Conservation (phyloP, 2,797 vertebrate species). For the Cetoscarus ocellatus region DNA sequence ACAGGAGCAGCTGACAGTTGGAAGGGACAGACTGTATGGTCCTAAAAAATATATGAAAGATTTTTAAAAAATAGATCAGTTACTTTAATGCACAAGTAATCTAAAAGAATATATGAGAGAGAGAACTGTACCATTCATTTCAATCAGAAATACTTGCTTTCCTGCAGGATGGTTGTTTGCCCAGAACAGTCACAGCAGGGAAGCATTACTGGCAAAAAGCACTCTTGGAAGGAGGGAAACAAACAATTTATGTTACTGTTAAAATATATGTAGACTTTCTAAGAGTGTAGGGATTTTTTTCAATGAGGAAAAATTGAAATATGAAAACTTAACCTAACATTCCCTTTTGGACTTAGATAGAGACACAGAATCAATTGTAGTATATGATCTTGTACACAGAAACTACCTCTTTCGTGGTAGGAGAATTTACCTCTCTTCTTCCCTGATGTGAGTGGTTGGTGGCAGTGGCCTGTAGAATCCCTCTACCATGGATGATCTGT, state of each 20-base stretch:
- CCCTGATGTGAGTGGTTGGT: not conserved
- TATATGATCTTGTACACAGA: not conserved
- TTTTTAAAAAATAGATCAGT: not conserved
- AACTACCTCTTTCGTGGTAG: not conserved
- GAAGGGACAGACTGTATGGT: not conserved
- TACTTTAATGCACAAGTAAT: not conserved
- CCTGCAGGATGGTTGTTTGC: not conserved
- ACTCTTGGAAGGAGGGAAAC: not conserved
- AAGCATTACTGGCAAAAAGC: not conserved
- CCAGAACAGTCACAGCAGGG: not conserved
- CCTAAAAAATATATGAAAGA: not conserved
- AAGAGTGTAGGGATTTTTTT: not conserved
- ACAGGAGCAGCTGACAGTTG: not conserved
- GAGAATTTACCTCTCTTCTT: not conserved
- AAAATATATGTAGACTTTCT: not conserved
- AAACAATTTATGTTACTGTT: not conserved
- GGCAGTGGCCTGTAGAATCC: not conserved
- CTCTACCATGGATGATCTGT: conserved; percentile 4
- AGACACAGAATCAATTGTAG: not conserved
- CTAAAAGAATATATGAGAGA: not conserved
- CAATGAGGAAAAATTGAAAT: not conserved
- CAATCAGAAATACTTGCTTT: not conserved
- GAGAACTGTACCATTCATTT: not conserved
- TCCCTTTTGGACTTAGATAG: not conserved
- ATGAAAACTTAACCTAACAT: not conserved